Percentiles rank a stretch among this genome's conserved stretches.
These are phyloP conservation scores for Abrostola triplasia DNA, from an alignment of 2,888 invertebrate species.

Conservation along the genomic window DNA sequence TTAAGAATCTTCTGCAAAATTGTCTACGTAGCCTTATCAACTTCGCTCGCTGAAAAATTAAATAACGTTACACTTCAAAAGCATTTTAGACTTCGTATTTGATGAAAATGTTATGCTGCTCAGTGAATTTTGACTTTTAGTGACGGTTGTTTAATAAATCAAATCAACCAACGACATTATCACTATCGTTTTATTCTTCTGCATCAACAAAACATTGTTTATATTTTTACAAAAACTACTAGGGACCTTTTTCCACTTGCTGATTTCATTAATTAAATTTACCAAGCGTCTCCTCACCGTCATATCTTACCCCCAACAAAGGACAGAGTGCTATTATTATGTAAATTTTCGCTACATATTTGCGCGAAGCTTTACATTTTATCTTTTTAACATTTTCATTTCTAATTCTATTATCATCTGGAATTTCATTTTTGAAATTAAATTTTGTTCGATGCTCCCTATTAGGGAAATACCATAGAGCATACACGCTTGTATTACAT, in stretches of 20 bases:
- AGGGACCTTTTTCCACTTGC: slow-evolving; percentile 54
- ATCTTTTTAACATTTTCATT: slow-evolving; percentile 34
- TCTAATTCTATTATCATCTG: slow-evolving; percentile 23
- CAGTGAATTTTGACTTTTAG: not conserved
- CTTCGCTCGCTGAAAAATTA: not conserved
- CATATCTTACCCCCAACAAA: slow-evolving; percentile 54
- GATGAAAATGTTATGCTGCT: too few relatives aligned
- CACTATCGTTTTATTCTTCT: slow-evolving; percentile 15
- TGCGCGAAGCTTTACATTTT: slow-evolving; percentile 37
- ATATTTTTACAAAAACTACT: slow-evolving; percentile 32
- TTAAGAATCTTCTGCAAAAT: slow-evolving; percentile 3
- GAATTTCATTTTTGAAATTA: slow-evolving; percentile 14
- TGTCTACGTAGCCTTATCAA: slow-evolving; percentile 1
- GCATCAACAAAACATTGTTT: slow-evolving; percentile 20
- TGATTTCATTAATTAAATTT: slow-evolving; percentile 66
- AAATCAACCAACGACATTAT: slow-evolving; percentile 16
- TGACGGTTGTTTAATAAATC: slow-evolving; percentile 3
- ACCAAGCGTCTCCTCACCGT: slow-evolving; percentile 39
- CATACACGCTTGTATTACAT: slow-evolving; percentile 10
- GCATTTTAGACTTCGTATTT: not conserved
- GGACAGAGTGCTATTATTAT: slow-evolving; percentile 57
- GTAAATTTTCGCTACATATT: slow-evolving; percentile 60
- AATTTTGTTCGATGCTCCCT: slow-evolving; percentile 2
- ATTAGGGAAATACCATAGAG: slow-evolving; percentile 8
- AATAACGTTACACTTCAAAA: not conserved